Evolutionary conservation across 2,797 vertebrate genomes (phyloP).

Genomic region (Trematomus bernacchii): DNA sequence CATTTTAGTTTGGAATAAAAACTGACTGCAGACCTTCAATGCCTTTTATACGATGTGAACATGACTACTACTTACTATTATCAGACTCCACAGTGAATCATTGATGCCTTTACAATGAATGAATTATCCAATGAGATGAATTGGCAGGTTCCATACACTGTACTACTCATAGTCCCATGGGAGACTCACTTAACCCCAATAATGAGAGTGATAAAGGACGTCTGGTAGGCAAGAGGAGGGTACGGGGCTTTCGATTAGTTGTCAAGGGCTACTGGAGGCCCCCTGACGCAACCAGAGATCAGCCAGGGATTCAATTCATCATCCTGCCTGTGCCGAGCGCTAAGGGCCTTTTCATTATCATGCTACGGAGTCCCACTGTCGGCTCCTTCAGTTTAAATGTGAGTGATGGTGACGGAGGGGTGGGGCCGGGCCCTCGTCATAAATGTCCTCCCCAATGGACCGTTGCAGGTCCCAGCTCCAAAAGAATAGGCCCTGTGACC

Average conservation of each 20-base stretch:
- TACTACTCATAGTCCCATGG: slow-evolving; percentile 37
- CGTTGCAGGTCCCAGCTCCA: slow-evolving; percentile 89
- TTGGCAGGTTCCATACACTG: slow-evolving; percentile 27
- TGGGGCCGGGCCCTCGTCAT: slow-evolving; percentile 85
- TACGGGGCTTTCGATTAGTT: slow-evolving; percentile 75
- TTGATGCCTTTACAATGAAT: slow-evolving; percentile 20
- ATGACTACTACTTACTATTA: background rate
- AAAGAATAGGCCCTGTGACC: slow-evolving; percentile 88
- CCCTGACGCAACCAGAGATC: slow-evolving; percentile 89
- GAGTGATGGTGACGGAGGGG: slow-evolving; percentile 64
- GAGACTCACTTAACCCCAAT: slow-evolving; percentile 73
- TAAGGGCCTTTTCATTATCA: slow-evolving; percentile 93
- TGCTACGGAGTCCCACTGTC: slow-evolving; percentile 89
- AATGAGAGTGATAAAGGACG: slow-evolving; percentile 70
- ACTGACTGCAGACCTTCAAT: background rate
- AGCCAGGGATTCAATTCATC: slow-evolving; percentile 91
- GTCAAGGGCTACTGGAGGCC: slow-evolving; percentile 78
- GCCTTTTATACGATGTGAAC: background rate
- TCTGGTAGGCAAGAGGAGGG: slow-evolving; percentile 43
- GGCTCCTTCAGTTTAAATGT: slow-evolving; percentile 91
- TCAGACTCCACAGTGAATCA: background rate
- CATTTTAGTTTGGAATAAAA: slow-evolving; percentile 7
- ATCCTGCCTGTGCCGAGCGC: slow-evolving; percentile 89
- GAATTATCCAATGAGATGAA: slow-evolving; percentile 33
- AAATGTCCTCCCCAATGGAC: slow-evolving; percentile 85